Evolutionary conservation across 64 coral and sea anemone species (phyloP).

Genomic region (Porites australiensis): DNA sequence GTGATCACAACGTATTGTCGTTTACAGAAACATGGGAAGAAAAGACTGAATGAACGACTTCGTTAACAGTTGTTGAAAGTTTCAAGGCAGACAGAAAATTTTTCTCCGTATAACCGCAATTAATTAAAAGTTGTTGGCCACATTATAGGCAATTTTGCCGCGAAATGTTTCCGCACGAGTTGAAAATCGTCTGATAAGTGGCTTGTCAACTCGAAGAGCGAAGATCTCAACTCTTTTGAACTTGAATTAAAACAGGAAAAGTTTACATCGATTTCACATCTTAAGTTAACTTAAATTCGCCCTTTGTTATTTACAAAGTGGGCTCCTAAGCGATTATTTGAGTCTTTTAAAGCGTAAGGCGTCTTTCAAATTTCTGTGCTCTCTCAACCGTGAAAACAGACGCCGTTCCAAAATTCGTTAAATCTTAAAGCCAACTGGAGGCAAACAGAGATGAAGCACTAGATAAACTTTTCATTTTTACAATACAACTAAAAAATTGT

Average conservation of each 20-base stretch:
- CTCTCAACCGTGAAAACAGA: conserved; percentile 77
- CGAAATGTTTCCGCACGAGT: neutral
- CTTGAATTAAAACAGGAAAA: neutral
- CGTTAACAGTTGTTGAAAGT: neutral
- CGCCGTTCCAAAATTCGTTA: conserved; percentile 39
- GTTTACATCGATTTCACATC: neutral
- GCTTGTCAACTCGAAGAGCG: neutral
- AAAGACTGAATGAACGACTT: neutral
- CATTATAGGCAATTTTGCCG: conserved; percentile 16
- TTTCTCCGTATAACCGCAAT: neutral
- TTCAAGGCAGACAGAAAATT: neutral
- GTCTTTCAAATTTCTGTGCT: conserved; percentile 55
- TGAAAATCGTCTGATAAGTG: conserved; percentile 7
- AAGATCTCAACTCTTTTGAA: neutral
- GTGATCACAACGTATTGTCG: too few species aligned
- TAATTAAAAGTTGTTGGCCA: neutral
- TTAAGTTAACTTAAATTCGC: conserved; percentile 22
- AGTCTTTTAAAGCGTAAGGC: neutral
- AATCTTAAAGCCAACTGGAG: neutral
- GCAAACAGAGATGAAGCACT: neutral
- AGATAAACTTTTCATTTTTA: neutral
- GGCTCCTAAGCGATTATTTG: neutral
- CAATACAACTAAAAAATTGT: neutral
- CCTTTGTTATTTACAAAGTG: neutral
- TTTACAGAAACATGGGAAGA: too few species aligned